Conservation (phyloP, 2,113 vertebrate species). For the Gymnarchus niloticus region DNA sequence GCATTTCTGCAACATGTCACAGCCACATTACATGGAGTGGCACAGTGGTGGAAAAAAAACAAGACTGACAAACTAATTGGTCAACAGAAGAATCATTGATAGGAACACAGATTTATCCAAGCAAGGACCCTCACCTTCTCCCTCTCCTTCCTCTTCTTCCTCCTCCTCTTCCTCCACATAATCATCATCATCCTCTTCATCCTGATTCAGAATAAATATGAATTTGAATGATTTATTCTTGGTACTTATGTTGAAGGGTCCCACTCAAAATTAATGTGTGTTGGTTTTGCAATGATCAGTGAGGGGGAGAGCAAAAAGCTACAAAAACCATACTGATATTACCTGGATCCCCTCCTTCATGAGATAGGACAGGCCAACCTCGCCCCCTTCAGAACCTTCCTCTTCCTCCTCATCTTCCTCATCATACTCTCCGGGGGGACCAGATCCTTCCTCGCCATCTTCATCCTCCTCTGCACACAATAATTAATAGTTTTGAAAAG, state of each 20-base stretch:
- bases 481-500: not conserved
- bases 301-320: too few species aligned
- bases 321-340: not conserved
- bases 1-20: too few species aligned
- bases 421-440: slow-evolving; percentile 63
- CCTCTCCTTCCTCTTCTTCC: slow-evolving; percentile 61
- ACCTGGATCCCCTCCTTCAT: slow-evolving; percentile 98
- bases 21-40: too few species aligned
- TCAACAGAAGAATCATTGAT: too few species aligned
- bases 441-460: slow-evolving; percentile 71
- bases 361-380: slow-evolving; percentile 87
- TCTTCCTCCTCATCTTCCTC: slow-evolving; percentile 65
- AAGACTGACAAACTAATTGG: too few species aligned
- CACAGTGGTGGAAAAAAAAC: too few species aligned
- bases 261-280: not conserved
- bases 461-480: slow-evolving; percentile 60
- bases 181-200: slow-evolving; percentile 96
- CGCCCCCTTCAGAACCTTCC: slow-evolving; percentile 72
- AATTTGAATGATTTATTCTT: not conserved
- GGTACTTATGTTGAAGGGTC: not conserved
- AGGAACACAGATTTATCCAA: not conserved
- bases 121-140: slow-evolving; percentile 39
- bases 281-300: not conserved
- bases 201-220: slow-evolving; percentile 55
- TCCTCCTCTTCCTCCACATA: slow-evolving; percentile 85